A percentile compares a stretch with the other conserved stretches of the same genome.
Evolutionary conservation across 2,113 vertebrate genomes (phyloP).

Genomic region (Strix aluco): DNA sequence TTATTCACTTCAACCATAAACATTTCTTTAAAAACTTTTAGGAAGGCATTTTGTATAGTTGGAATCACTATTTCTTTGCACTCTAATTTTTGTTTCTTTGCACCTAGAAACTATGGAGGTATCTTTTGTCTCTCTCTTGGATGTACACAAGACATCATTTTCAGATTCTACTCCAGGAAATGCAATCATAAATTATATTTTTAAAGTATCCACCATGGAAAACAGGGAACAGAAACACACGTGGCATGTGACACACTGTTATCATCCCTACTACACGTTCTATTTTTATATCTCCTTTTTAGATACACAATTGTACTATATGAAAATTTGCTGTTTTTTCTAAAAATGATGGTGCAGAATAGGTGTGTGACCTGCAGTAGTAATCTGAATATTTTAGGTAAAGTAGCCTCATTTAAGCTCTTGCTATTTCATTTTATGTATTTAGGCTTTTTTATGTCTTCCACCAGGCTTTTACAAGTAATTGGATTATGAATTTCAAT

Average conservation of each 20-base stretch:
- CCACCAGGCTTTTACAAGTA: background rate
- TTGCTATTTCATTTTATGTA: background rate
- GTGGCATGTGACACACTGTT: background rate
- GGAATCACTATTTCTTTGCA: background rate
- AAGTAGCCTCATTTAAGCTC: background rate
- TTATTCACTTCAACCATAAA: background rate
- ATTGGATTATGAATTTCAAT: slow-evolving; percentile 38
- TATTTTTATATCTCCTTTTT: background rate
- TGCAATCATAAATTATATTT: background rate
- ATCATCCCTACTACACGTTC: background rate
- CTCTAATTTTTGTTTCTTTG: background rate
- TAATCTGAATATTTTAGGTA: background rate
- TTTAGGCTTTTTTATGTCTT: slow-evolving; percentile 22
- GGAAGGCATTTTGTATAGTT: background rate
- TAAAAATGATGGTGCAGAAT: background rate
- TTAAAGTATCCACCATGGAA: background rate
- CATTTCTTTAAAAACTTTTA: background rate
- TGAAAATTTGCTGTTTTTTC: background rate
- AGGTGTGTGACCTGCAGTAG: background rate
- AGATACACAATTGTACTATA: background rate
- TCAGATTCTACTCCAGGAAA: background rate
- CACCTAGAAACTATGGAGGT: background rate
- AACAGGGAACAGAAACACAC: background rate
- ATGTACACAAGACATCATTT: background rate
- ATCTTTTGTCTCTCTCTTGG: background rate